These are phyloP conservation scores for Suricata suricatta DNA, from an alignment of 2,113 vertebrate genomes.

Conservation along the genomic window DNA sequence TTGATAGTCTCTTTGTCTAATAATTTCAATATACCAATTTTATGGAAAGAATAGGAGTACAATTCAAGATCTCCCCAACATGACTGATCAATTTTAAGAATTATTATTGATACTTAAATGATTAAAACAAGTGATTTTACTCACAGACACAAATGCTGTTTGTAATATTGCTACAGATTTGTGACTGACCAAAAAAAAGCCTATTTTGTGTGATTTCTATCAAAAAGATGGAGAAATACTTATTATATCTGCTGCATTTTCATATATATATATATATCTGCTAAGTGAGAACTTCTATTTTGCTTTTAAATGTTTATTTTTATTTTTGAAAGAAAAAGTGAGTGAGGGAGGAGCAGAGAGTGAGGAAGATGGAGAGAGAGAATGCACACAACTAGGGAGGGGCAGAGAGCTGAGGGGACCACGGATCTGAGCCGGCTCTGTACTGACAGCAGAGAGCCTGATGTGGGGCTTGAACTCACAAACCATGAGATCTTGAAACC, in stretches of 20 bases:
- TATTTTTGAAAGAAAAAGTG: too few species aligned
- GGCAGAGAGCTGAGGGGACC: too few species aligned
- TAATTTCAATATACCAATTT: neutral
- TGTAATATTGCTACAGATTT: neutral
- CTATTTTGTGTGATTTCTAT: neutral
- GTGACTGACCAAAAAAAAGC: neutral
- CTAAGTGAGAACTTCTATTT: neutral
- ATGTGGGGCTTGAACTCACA: too few species aligned
- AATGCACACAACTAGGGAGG: too few species aligned
- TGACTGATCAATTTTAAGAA: neutral
- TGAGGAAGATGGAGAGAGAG: too few species aligned
- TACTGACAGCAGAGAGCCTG: too few species aligned
- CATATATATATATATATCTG: neutral
- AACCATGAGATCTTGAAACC: too few species aligned
- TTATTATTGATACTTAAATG: neutral
- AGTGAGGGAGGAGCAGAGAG: too few species aligned
- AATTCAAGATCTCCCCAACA: neutral
- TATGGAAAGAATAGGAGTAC: slow-evolving; percentile 18
- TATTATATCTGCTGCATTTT: neutral
- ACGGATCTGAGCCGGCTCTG: too few species aligned
- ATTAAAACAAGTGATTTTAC: neutral
- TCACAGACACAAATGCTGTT: neutral
- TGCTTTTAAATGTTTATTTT: too few species aligned
- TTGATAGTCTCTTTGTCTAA: neutral
- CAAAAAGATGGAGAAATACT: neutral